These are phyloP conservation scores for Emberiza fucata DNA, from an alignment of 2,113 vertebrate species.

Conservation along the genomic window DNA sequence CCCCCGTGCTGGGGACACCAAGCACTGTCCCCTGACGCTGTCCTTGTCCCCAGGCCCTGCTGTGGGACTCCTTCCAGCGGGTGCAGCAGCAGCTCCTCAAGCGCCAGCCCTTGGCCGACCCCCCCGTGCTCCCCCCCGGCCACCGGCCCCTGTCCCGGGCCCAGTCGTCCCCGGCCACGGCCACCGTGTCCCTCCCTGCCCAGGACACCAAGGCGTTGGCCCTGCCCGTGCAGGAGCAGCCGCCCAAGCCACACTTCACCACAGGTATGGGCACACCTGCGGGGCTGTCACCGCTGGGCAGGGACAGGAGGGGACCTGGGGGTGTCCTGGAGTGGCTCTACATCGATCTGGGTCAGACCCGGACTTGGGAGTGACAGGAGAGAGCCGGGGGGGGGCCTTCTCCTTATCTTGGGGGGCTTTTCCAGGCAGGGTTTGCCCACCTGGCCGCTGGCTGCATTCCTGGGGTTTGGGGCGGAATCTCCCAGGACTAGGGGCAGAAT, in stretches of 20 bases:
- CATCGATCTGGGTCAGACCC: rapidly evolving
- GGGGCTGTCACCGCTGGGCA: not conserved
- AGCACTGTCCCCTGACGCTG: not conserved
- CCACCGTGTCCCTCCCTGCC: constrained; percentile 76
- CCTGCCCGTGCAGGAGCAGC: constrained; percentile 72
- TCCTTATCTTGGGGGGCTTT: not conserved
- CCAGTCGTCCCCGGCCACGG: constrained; percentile 86
- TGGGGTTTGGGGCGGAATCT: not conserved
- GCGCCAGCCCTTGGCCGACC: constrained; percentile 66
- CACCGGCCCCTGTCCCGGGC: constrained; percentile 82
- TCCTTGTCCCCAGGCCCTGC: constrained; percentile 70
- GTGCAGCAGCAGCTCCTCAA: constrained; percentile 70
- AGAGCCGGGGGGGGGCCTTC: rapidly evolving
- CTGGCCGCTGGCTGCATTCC: not conserved
- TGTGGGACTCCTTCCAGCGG: constrained; percentile 88
- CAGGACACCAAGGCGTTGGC: constrained; percentile 65
- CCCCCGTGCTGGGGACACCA: not conserved
- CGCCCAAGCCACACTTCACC: constrained; percentile 78
- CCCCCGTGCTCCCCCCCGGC: constrained; percentile 67
- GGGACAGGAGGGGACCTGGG: not conserved
- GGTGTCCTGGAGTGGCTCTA: not conserved
- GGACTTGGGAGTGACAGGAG: rapidly evolving
- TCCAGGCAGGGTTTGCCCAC: not conserved
- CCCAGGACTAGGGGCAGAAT: rapidly evolving
- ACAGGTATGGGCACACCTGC: constrained; percentile 71